Evolutionary conservation across 35 echinoderm and acorn worm genomes (phyloP).

Genomic region (Anneissia japonica): DNA sequence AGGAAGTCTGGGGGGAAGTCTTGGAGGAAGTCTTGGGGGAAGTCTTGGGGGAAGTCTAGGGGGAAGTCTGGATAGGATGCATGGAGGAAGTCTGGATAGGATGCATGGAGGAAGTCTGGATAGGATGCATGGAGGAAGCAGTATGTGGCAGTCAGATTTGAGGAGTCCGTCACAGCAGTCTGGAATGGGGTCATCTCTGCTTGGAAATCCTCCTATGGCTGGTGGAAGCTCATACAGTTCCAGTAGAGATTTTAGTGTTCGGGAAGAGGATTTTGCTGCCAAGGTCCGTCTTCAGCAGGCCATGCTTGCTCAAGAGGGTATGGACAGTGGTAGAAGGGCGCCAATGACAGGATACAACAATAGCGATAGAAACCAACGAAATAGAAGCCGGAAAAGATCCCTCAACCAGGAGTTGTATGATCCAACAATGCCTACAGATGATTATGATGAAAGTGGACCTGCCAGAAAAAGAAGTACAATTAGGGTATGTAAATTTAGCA

Average conservation of each 20-base stretch:
- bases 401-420: background rate
- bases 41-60: background rate
- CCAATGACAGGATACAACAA: background rate
- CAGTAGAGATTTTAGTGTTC: background rate
- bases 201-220: background rate
- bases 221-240: background rate
- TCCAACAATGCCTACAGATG: background rate
- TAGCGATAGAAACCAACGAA: background rate
- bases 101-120: background rate
- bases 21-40: background rate
- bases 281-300: slow-evolving; percentile 17
- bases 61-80: background rate
- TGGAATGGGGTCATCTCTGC: background rate
- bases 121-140: background rate
- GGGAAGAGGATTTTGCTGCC: slow-evolving; percentile 2
- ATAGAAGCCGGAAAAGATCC: background rate
- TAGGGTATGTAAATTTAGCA: background rate
- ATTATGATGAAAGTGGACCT: background rate
- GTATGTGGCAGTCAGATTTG: background rate
- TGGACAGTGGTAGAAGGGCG: background rate
- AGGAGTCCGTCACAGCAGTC: background rate
- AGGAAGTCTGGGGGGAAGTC: background rate
- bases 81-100: background rate
- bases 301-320: background rate
- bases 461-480: background rate